phyloP scores from a whole-genome alignment of 2,113 vertebrate species.

The Brachyhypopomus occidentalis region DNA sequence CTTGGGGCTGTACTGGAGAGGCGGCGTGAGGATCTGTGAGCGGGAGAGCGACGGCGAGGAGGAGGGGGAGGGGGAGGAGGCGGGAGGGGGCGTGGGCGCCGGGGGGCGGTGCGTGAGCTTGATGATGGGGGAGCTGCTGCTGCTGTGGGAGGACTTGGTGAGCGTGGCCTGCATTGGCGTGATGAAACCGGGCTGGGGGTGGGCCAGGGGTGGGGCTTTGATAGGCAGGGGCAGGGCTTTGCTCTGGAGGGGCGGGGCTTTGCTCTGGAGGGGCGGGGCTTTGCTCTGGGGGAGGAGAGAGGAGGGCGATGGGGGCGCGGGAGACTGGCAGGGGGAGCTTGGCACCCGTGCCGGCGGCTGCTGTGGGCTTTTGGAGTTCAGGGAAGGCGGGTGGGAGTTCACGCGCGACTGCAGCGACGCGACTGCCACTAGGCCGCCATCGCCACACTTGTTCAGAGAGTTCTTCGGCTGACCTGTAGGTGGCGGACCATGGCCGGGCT shows the following conservation, averaged over 20 bases:
- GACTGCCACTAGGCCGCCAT: conserved; percentile 55
- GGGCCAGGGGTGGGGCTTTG: conserved; percentile 48
- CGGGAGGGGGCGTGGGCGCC: conserved; percentile 62
- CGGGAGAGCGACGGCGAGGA: conserved; percentile 50
- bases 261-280: conserved; percentile 50
- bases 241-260: conserved; percentile 48
- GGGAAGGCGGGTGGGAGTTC: conserved; percentile 55
- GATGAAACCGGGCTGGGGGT: conserved; percentile 74
- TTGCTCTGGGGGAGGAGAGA: conserved; percentile 55
- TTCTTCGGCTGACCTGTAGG: conserved; percentile 58
- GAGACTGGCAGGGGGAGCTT: conserved; percentile 62
- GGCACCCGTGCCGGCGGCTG: conserved; percentile 37
- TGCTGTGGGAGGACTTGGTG: conserved; percentile 77
- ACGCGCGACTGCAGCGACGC: conserved; percentile 75
- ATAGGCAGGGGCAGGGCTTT: no score
- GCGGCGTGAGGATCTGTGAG: conserved; percentile 56
- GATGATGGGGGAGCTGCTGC: conserved; percentile 73
- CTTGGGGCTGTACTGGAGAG: conserved; percentile 65
- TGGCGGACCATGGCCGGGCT: conserved; percentile 49
- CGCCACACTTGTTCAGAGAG: conserved; percentile 49
- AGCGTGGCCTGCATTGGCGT: conserved; percentile 81
- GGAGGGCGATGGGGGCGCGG: conserved; percentile 73
- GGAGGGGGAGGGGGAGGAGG: conserved; percentile 63
- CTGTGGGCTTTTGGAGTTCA: conserved; percentile 53
- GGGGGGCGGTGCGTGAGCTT: conserved; percentile 74